Base-by-base conservation (phyloP, 2,797 vertebrate species). In the Cirrhinus mrigala region DNA sequence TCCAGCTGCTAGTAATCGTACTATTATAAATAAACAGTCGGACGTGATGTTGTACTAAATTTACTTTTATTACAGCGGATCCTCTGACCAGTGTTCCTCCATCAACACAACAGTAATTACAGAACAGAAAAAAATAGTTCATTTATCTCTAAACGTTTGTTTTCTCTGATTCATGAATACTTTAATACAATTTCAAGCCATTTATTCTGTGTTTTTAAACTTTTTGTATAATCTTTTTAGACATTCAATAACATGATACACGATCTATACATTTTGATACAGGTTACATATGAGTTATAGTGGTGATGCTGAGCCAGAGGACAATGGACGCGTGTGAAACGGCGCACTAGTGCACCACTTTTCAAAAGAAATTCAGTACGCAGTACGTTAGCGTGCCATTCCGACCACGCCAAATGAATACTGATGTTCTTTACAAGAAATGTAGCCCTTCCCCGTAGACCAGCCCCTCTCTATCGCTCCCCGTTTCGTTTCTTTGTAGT, bases 221-320 rank as follows among this genome's bases (percentile, higher is more conserved):
- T 86, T 90, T 92, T 90, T 90, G 90, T 92, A 93, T 91, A 86
- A 95, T 88, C 81, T 88, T 90, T 87, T 97, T 96, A 96, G 96
- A 98, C 97, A 98, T 97, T 98, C 94, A 95, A 94, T 96, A 96
- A 98, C 96, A 97, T 89, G 95, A 96, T 97, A 97, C 96, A 97
- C 96, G 96, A 97, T 97, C 97, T 99, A 98, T 98, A 99, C 98
- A 99, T 96, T 99, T 96, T 97, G 97, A 98, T 99, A 98, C 97
- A 98, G 95, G 96, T 98, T 98, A 98, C 96, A 96, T 94, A 94
- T 95, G 96, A 96, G 95, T 96, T 97, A 96, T 97, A 98, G 97
- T 97, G 97, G 97, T 95, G 96, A 97, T 96, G 94, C 88, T 95
- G 96, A 97, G 97, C 96, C 97, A 96, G 95, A 95, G 94, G 86